Evolutionary conservation across 2,113 vertebrate species (phyloP).

Genomic region (Dicaeum eximium): DNA sequence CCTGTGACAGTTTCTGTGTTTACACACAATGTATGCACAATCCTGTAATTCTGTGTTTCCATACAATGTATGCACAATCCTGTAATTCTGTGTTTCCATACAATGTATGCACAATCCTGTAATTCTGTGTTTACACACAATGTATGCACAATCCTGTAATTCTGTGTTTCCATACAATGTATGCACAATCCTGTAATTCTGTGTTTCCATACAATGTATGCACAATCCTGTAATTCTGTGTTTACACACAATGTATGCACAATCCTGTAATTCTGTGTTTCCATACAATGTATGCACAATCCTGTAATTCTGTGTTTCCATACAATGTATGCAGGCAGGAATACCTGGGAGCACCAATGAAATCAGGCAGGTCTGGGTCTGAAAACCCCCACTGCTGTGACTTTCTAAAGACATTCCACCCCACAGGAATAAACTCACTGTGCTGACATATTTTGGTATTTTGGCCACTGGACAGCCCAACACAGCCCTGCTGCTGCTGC

Average conservation of each 20-base stretch:
- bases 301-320: too few species aligned
- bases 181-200: fast-evolving
- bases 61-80: fast-evolving
- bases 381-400: not conserved
- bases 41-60: not conserved
- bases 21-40: fast-evolving
- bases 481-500: not conserved
- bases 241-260: fast-evolving
- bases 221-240: not conserved
- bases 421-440: not conserved
- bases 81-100: not conserved
- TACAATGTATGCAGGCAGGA: too few species aligned
- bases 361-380: not conserved
- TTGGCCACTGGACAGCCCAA: fast-evolving
- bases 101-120: fast-evolving
- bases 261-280: too few species aligned
- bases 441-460: not conserved
- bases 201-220: fast-evolving
- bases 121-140: not conserved
- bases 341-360: fast-evolving
- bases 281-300: fast-evolving
- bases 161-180: fast-evolving
- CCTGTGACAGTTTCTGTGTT: not conserved
- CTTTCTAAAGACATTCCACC: not conserved
- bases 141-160: fast-evolving